Percentiles rank a stretch among this genome's conserved stretches.
These are phyloP conservation scores for Cheumatopsyche charites DNA, from an alignment of 1,140 invertebrate genomes.

Conservation along the genomic window DNA sequence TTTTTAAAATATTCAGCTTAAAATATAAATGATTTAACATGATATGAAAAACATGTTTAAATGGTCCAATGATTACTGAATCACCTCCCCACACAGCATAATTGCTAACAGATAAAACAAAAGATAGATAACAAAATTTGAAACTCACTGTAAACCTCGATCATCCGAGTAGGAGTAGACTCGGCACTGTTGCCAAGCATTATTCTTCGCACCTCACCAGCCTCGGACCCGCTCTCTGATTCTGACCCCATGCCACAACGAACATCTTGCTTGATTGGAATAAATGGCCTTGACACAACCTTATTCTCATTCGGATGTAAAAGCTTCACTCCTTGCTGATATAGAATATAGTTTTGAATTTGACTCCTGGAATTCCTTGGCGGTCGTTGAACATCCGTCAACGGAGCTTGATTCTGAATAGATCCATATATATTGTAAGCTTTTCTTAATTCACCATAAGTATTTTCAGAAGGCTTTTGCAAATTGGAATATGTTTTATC, in stretches of 20 bases:
- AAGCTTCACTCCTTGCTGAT: not conserved
- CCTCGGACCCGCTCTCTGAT: slow-evolving; percentile 70
- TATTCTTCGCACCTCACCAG: slow-evolving; percentile 68
- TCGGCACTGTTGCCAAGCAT: slow-evolving; percentile 55
- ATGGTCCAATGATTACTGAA: too few relatives aligned
- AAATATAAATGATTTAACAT: too few relatives aligned
- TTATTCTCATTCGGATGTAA: not conserved
- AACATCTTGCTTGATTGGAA: slow-evolving; percentile 10
- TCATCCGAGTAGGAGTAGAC: not conserved
- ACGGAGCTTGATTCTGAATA: not conserved
- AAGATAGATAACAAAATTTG: not conserved
- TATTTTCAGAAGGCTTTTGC: slow-evolving; percentile 1
- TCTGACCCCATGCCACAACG: slow-evolving; percentile 55
- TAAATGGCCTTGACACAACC: not conserved
- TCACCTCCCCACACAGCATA: too few relatives aligned
- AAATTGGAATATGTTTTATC: not conserved
- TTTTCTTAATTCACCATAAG: slow-evolving; percentile 29
- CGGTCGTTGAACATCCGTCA: too few relatives aligned
- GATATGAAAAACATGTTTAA: too few relatives aligned
- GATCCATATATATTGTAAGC: not conserved
- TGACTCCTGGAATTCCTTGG: not conserved
- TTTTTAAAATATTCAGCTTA: too few relatives aligned
- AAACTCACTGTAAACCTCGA: not conserved
- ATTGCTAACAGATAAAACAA: too few relatives aligned
- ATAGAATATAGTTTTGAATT: not conserved